Conservation (phyloP, 2,888 invertebrate species). For the Morinoia aosen region DNA sequence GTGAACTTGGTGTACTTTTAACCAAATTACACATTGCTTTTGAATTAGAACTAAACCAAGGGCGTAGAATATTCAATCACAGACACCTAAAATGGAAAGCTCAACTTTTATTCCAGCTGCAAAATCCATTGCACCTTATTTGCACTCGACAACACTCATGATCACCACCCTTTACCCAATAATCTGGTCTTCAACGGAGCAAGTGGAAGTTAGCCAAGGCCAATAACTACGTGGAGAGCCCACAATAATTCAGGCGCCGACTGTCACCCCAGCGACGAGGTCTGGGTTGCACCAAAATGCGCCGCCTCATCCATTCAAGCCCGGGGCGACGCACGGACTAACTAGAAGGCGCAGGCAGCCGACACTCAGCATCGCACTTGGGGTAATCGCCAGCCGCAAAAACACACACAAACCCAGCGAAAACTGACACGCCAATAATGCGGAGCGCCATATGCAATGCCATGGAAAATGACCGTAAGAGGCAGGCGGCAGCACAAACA, state of each 20-base stretch:
- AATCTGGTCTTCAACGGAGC: not conserved
- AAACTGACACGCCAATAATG: slow-evolving; percentile 47
- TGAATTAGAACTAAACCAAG: no score
- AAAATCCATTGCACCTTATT: not conserved
- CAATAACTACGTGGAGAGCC: not conserved
- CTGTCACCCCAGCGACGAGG: slow-evolving; percentile 3
- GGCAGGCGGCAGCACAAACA: slow-evolving; percentile 33
- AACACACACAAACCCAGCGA: slow-evolving; percentile 39
- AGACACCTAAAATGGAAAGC: not conserved
- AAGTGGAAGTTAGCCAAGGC: not conserved
- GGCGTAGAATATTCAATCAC: not conserved
- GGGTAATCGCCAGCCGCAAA: slow-evolving; percentile 48
- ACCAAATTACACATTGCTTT: no score
- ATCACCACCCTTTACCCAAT: not conserved
- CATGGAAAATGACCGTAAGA: slow-evolving; percentile 38
- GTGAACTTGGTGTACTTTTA: no score
- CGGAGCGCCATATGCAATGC: slow-evolving; percentile 24
- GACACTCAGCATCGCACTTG: slow-evolving; percentile 43
- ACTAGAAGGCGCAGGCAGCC: slow-evolving; percentile 23
- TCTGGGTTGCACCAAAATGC: not conserved
- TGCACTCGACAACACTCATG: not conserved
- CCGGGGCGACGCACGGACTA: not conserved
- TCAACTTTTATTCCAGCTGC: not conserved
- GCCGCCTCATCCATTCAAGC: slow-evolving; percentile 21
- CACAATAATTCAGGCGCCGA: not conserved